Base-by-base conservation (phyloP, 2,797 vertebrate species). In the Crenuchus spilurus region DNA sequence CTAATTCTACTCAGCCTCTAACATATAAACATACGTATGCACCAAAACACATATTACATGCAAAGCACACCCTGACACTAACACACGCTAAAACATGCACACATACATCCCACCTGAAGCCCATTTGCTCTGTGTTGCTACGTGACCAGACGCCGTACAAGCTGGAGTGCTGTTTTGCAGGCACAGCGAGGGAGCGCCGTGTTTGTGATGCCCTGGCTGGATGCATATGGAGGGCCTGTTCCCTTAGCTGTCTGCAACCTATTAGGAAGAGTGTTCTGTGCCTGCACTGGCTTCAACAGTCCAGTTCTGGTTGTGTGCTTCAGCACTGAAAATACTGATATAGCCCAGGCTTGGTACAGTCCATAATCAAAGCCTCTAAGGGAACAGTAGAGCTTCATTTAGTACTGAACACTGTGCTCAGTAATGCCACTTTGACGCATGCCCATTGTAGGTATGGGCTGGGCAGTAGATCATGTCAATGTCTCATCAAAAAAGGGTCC, bases 221-320 rank as follows among this genome's bases (percentile, higher is more conserved):
- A 90, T 90, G 90, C 89, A 90, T 90, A 88, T 91, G 89, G 89
- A 92, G 88, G 85, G 82, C 84, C 87, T 78, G 84, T 67, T 85
- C 60, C 62, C 89, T 89, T 86, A 83, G 87, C 91, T 88, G 87
- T 87, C 84, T 84, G 88, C 84, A 84, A 86, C 87, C 87, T 87
- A 91, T 92, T 90, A 91, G 84, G 84, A 58, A 35, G 41, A 42
- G 64, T 66, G 73, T 72, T 60, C 37, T 65, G 35, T 75, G 68
- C 64, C 76, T 46, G 41, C 35, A 35, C 48, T 9, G 51, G 33
- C n/a, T 70, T 24, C 48, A 73, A 76, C 71, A 72, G 63, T 68
- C 65, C 58, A 3, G 58, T 75, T 52, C 72, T 42, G 44, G 64
- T 63, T 71, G 75, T 66, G 74, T 75, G 72, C 71, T 68, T 79